phyloP scores from a whole-genome alignment of 2,797 vertebrate species.

The Macrochelys suwanniensis region DNA sequence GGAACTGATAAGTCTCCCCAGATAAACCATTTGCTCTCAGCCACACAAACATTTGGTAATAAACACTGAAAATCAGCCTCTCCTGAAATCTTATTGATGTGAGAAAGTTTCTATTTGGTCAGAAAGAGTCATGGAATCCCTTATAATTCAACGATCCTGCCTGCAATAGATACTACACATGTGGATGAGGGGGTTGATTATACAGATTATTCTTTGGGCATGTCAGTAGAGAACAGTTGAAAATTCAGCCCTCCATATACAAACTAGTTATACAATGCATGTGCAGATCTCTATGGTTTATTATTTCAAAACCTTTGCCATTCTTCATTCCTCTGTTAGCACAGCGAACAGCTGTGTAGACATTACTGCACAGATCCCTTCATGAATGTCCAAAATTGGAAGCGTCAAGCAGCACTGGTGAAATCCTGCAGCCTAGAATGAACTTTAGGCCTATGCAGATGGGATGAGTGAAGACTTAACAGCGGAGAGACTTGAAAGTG shows the following conservation, averaged over 20 bases:
- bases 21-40: neutral
- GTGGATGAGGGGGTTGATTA: neutral
- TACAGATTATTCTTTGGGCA: neutral
- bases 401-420: neutral
- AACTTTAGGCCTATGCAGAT: rapidly evolving
- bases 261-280: neutral
- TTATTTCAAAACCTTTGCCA: neutral
- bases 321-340: neutral
- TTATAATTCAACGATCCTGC: neutral
- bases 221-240: rapidly evolving
- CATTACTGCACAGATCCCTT: neutral
- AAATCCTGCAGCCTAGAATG: neutral
- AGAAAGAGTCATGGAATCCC: neutral
- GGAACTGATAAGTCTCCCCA: neutral
- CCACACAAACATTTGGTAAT: neutral
- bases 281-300: neutral
- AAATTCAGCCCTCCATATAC: neutral
- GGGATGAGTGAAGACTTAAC: neutral
- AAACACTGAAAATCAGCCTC: neutral
- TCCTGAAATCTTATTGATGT: neutral
- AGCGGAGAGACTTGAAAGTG: neutral
- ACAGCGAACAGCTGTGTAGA: neutral
- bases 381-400: neutral
- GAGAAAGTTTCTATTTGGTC: neutral
- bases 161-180: neutral